Evolutionary conservation across 2,113 vertebrate genomes (phyloP).

Genomic region (Spilogale gracilis): DNA sequence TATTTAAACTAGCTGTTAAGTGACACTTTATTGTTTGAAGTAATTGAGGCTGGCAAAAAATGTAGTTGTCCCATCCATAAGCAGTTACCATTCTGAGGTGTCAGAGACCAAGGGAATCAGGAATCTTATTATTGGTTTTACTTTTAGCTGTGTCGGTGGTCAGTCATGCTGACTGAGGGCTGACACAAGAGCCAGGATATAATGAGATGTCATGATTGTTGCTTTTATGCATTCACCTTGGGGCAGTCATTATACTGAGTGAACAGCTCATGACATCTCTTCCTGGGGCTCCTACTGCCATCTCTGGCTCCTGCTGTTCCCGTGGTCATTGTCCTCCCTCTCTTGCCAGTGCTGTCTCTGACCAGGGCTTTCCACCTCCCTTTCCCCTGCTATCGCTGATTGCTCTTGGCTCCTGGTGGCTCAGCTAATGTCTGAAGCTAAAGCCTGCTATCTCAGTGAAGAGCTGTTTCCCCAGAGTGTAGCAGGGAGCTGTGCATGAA

Average conservation of each 20-base stretch:
- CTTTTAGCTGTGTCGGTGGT: slow-evolving; percentile 74
- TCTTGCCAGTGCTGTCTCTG: not conserved
- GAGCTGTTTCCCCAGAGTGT: not conserved
- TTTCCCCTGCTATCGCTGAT: not conserved
- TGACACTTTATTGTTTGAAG: slow-evolving; percentile 72
- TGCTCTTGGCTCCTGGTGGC: not conserved
- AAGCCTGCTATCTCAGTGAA: slow-evolving; percentile 26
- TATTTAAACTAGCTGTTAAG: slow-evolving; percentile 54
- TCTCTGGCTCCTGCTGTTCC: not conserved
- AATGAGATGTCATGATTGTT: slow-evolving; percentile 60
- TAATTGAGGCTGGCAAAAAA: slow-evolving; percentile 64
- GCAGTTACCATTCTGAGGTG: slow-evolving; percentile 47
- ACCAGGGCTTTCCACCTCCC: slow-evolving; percentile 37
- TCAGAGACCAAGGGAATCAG: not conserved
- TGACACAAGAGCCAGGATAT: slow-evolving; percentile 51
- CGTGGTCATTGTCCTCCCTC: not conserved
- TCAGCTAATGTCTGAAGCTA: slow-evolving; percentile 10
- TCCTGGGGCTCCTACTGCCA: slow-evolving; percentile 20
- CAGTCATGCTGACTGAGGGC: slow-evolving; percentile 58
- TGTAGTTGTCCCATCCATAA: not conserved
- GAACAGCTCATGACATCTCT: slow-evolving; percentile 4
- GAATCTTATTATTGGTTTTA: slow-evolving; percentile 70
- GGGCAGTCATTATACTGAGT: slow-evolving; percentile 39
- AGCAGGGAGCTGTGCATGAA: not conserved
- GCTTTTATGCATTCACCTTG: slow-evolving; percentile 69